Evolutionary conservation across 1,140 invertebrate species (phyloP).

Genomic region (Zaprionus ghesquierei): DNA sequence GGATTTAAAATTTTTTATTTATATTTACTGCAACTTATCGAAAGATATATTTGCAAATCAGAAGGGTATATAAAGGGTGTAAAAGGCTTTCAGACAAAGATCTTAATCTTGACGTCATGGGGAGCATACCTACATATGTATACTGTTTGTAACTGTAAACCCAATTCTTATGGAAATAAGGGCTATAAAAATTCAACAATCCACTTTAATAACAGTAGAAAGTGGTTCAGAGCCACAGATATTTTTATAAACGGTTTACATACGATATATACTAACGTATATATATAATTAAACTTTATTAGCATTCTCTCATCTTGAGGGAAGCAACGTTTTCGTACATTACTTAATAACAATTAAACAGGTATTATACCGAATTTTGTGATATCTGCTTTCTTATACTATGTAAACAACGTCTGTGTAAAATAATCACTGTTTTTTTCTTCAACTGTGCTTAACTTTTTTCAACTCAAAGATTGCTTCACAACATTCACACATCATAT

Average conservation of each 20-base stretch:
- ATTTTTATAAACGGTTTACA: neutral
- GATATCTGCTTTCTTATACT: slow-evolving; percentile 10
- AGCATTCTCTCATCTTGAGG: neutral
- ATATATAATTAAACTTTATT: neutral
- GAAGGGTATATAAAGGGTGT: too few species aligned
- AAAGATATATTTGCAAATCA: too few species aligned
- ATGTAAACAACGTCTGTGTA: slow-evolving; percentile 1
- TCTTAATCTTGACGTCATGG: neutral
- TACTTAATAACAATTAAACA: neutral
- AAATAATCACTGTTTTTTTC: neutral
- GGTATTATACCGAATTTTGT: slow-evolving; percentile 12
- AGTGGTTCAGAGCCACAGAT: neutral
- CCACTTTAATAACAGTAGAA: neutral
- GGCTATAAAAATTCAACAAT: neutral
- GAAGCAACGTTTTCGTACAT: neutral
- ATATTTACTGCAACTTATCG: too few species aligned
- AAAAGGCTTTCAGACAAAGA: neutral
- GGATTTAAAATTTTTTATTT: too few species aligned
- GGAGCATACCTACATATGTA: neutral
- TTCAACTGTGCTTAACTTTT: neutral
- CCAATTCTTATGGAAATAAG: slow-evolving; percentile 6
- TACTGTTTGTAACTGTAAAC: neutral
- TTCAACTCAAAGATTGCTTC: neutral
- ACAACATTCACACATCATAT: neutral
- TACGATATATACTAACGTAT: neutral